A percentile compares a stretch with the other conserved stretches of the same genome.
Evolutionary conservation across 2,888 invertebrate genomes (phyloP).

Genomic region (Polyommatus icarus): DNA sequence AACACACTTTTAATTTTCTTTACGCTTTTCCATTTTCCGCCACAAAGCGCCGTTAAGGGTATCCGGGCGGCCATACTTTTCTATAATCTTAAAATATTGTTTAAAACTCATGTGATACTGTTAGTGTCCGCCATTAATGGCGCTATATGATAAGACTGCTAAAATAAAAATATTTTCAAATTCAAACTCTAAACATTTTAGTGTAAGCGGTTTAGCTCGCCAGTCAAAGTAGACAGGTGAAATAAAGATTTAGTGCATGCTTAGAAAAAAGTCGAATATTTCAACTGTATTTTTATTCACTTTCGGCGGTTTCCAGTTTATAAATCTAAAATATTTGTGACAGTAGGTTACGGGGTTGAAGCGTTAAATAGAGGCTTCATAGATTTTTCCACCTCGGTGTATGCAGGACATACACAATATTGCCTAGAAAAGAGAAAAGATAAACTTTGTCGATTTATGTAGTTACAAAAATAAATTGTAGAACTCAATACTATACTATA

Average conservation of each 20-base stretch:
- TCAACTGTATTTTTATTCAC: background rate
- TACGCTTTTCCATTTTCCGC: background rate
- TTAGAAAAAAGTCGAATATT: conserved; percentile 33
- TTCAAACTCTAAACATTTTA: conserved; percentile 38
- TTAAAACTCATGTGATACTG: conserved; percentile 16
- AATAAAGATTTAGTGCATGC: conserved; percentile 43
- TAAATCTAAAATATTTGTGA: conserved; percentile 4
- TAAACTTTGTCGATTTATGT: too few relatives aligned
- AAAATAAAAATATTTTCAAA: conserved; percentile 59
- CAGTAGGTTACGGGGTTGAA: background rate
- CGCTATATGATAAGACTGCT: conserved; percentile 52
- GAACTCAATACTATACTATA: too few relatives aligned
- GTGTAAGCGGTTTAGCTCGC: conserved; percentile 44
- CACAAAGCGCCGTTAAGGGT: conserved; percentile 8
- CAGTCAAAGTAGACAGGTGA: conserved; percentile 53
- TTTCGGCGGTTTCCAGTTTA: background rate
- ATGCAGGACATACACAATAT: background rate
- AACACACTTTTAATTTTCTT: background rate
- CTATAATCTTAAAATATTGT: conserved; percentile 31
- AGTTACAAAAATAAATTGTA: too few relatives aligned
- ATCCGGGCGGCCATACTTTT: conserved; percentile 16
- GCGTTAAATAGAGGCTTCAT: background rate
- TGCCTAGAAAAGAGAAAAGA: too few relatives aligned
- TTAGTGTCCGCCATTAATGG: conserved; percentile 50
- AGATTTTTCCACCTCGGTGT: background rate